Base-by-base conservation (phyloP, 2,888 invertebrate species). In the Melitaea athalia region DNA sequence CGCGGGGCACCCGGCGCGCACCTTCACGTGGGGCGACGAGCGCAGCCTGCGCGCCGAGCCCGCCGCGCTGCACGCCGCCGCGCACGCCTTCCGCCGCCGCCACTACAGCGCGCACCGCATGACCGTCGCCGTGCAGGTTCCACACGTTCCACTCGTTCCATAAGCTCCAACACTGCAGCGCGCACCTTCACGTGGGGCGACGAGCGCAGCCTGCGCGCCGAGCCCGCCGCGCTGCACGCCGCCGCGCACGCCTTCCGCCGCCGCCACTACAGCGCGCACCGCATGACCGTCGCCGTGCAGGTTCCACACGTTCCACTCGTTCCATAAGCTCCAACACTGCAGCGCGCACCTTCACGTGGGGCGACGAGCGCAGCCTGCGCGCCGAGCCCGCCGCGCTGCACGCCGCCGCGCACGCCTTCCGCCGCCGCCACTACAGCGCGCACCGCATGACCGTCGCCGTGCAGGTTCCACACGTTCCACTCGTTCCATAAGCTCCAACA, bases 111-210 rank as follows among this genome's bases (percentile, higher is more conserved):
- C 97, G 10, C 95, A 98, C 79, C 94, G 96, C 75, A 98, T 98
- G 98, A 97, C 96, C 10, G 86, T 98, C 3, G 96, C 96, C 57
- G 94, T 98, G 24, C 97, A 97, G 91, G 96, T 96, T 3, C 14
- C 11, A 8, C 6, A 14, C 14, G 14, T 11, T n/a, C 5, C 2
- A 93, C 71, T 85, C 97, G 69, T 38, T 38, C 38, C 38, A 8
- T 8, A 5, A 7, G 38, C 4, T 38, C 38, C 38, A 38, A 5
- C 85, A n/a, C n/a, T n/a, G n/a, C n/a, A n/a, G n/a, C n/a, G n/a
- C n/a, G n/a, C n/a, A n/a, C 95, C 57, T 98, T 98, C 85, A 93
- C 95, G 14, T 98, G 98, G 97, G 98, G 98, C 74, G 97, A 97
- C 89, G 87, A 95, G 64, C 91, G 94, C 72, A 96, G 97, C 0